phyloP scores from a whole-genome alignment of 2,113 vertebrate genomes.

The Jacana jacana region DNA sequence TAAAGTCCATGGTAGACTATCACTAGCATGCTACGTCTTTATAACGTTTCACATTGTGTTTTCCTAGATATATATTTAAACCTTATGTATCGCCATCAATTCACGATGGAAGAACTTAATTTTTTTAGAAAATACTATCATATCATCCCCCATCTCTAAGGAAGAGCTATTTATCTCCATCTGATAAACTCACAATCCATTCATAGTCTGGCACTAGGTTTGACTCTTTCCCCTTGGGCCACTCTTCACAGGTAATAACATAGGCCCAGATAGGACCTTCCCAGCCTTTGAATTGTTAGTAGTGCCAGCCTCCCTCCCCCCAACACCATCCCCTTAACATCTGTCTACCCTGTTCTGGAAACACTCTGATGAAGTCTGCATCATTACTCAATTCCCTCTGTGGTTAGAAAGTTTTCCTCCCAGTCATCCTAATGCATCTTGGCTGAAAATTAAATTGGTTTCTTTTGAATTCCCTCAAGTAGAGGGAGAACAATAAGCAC shows the following conservation, averaged over 20 bases:
- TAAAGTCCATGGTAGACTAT: not conserved
- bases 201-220: not conserved
- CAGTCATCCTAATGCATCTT: conserved; percentile 53
- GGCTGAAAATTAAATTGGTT: conserved; percentile 68
- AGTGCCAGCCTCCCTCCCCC: conserved; percentile 1
- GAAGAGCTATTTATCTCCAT: conserved; percentile 13
- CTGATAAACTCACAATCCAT: not conserved
- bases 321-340: conserved; percentile 58
- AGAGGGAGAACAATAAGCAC: conserved; percentile 52
- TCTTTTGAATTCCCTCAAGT: conserved; percentile 62
- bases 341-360: conserved; percentile 42
- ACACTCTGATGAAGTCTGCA: conserved; percentile 35
- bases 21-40: not conserved
- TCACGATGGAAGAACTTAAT: not conserved
- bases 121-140: not conserved
- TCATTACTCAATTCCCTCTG: conserved; percentile 40
- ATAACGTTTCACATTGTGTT: not conserved
- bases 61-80: not conserved
- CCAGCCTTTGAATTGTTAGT: not conserved
- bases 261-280: not conserved
- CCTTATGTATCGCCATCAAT: not conserved
- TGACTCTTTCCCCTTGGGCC: not conserved
- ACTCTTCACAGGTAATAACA: conserved; percentile 20
- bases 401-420: conserved; percentile 52
- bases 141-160: not conserved